phyloP scores from a whole-genome alignment of 2,888 invertebrate species.

The Halocaridina rubra region DNA sequence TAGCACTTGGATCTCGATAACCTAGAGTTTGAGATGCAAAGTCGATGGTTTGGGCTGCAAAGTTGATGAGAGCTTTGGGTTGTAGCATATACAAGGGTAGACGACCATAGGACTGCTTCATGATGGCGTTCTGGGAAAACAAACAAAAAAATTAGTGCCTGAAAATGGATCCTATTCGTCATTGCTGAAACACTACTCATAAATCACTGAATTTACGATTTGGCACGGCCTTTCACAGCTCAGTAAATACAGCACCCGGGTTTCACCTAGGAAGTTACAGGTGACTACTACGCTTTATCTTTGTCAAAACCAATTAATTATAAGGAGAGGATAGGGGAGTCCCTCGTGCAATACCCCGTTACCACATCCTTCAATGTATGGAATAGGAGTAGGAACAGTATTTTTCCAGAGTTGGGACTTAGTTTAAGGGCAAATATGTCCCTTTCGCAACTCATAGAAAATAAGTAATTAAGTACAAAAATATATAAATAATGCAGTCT shows the following conservation, averaged over 20 bases:
- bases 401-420: background rate
- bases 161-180: background rate
- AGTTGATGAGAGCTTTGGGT: constrained; percentile 35
- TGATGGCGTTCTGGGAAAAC: background rate
- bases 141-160: background rate
- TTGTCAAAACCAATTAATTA: too few species aligned
- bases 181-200: too few species aligned
- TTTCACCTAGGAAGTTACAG: background rate
- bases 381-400: background rate
- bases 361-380: too few species aligned
- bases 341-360: too few species aligned
- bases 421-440: background rate
- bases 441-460: background rate
- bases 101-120: constrained; percentile 21
- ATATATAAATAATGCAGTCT: background rate
- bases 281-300: too few species aligned
- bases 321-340: too few species aligned
- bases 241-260: background rate
- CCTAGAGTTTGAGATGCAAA: constrained; percentile 33
- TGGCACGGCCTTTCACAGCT: background rate
- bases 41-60: constrained; percentile 33
- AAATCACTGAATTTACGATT: background rate
- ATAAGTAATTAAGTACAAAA: background rate
- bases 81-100: constrained; percentile 39
- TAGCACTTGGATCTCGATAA: constrained; percentile 17